Base-by-base conservation (phyloP, 1,140 invertebrate genomes). In the Megalonaias nervosa region DNA sequence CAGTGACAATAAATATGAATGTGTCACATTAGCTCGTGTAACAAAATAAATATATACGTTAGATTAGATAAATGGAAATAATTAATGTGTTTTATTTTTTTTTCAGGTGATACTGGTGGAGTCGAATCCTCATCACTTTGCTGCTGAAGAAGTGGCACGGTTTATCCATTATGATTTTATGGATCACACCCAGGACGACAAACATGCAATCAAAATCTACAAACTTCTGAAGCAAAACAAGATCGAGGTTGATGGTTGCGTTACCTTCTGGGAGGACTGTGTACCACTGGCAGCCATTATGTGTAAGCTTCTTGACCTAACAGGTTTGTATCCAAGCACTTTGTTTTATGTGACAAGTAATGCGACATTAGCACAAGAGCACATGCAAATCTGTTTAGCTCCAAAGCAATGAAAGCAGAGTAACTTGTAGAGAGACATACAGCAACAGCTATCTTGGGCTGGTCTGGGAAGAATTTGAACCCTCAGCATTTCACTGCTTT, bases 231-330 rank as follows among this genome's bases (percentile, higher is more conserved):
- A 72, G 31, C 19, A 69, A 12, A 26, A 56, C 13, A 55, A 71
- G 0, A 56, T 81, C 13, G 15, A 60, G 1, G 61, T 80, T 6
- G 79, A 85, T 65, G 84, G 84, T 1, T 85, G 84, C 68, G 14
- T 79, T 9, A 84, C 84, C 2, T 82, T 85, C 64, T 82, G 81
- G 81, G 84, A 85, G 38, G 84, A 84, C 26, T 82, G 79, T 74
- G 79, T 71, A 11, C 82, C 82, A 4, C 60, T 85, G 16, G 74
- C 81, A 1, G 82, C 84, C 14, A 71, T 72, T 17, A 71, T 85
- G 2, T 79, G 69, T n/a, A 70, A 78, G 19, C 48, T 60, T 62
- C 60, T 82, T 31, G 21, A 66, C 4, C 62, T 80, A 17, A 67
- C 16, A 21, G 82, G 82, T 38, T 48, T 48, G 38, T 48, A 48